Percentiles rank a stretch among this genome's conserved stretches.
phyloP scores from a whole-genome alignment of 2,888 invertebrate genomes.

The Diplazon laetatorius region DNA sequence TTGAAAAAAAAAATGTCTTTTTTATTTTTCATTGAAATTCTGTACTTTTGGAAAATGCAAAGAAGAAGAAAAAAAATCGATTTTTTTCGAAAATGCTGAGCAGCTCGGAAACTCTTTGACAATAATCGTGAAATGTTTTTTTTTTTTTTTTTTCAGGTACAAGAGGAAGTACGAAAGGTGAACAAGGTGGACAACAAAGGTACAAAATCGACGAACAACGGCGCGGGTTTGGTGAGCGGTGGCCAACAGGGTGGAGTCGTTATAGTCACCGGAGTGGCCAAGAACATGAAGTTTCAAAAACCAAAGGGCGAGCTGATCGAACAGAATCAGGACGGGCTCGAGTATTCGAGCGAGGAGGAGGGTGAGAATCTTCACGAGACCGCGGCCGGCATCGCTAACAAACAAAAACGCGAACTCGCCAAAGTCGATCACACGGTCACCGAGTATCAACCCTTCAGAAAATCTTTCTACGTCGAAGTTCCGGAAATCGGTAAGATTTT shows the following conservation, averaged over 20 bases:
- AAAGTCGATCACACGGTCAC: constrained; percentile 96
- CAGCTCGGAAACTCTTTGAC: too few species aligned
- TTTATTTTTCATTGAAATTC: too few species aligned
- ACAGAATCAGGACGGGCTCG: constrained; percentile 98
- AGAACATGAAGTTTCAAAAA: constrained; percentile 87
- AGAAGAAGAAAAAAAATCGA: too few species aligned
- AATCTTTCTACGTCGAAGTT: constrained; percentile 98
- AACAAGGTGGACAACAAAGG: constrained; percentile 87
- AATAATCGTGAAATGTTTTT: too few species aligned
- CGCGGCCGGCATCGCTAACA: constrained; percentile 93
- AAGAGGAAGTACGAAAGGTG: constrained; percentile 92
- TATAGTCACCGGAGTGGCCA: constrained; percentile 93
- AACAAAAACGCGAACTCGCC: constrained; percentile 95
- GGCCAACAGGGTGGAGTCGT: constrained; percentile 85
- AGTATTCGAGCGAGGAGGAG: constrained; percentile 99
- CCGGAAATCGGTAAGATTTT: constrained; percentile 89
- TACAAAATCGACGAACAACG: constrained; percentile 83
- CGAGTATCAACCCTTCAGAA: constrained; percentile 94
- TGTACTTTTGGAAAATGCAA: too few species aligned
- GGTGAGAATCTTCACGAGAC: constrained; percentile 96
- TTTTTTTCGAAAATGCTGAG: too few species aligned
- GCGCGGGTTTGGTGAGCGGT: constrained; percentile 79
- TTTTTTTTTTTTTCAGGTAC: constrained; percentile 82
- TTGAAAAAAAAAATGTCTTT: too few species aligned
- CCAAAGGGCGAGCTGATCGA: constrained; percentile 99